Evolutionary conservation across 1,140 invertebrate species (phyloP), one percentile per base, ranked within the genome.

Genomic region (Phocides pigmalion): DNA sequence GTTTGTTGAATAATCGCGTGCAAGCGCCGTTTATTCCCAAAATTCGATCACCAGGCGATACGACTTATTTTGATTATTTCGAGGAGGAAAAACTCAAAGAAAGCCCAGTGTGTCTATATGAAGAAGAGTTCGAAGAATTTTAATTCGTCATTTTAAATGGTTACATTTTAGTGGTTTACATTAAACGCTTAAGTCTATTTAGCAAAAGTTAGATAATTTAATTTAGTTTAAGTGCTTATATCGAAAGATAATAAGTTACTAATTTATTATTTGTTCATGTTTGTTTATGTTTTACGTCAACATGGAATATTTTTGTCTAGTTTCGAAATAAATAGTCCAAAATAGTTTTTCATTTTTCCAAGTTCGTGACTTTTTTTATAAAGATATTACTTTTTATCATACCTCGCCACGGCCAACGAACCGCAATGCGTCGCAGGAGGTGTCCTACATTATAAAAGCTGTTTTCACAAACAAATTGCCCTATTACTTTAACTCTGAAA

Each of bases 51-150:
- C 91, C 94, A 0, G 95, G 95, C 1, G 97, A 98, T 82, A 96
- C 94, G 0, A 91, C 70, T 68, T 96, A 98, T 87, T 99, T 98
- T 81, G 97, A 98, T 66, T 91, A 93, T 65, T 97, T 74, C 63
- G 90, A 92, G 5, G 74, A 92, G 53, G 69, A 88, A 66, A 71
- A 87, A 76, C 68, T 87, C 41, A 82, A 92, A 56, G 76, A 87
- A 3, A 86, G 87, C 54, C 76, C 82, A 1, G 63, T 86, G n/a
- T 90, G 87, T 64, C 70, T 91, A 19, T 92, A 66, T 59, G 89
- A 92, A 69, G 82, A 90, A 16, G 88, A 92, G 28, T 93, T 93
- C 73, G 72, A 70, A 16, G 85, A 91, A 62, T 93, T 93, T 84
- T 93, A 85, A 77, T 47, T 53, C 6, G 32, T 8, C 9, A 3